Evolutionary conservation across 2,113 vertebrate genomes (phyloP), one percentile per base, ranked within the genome.

Genomic region (Emydocephalus ijimae): DNA sequence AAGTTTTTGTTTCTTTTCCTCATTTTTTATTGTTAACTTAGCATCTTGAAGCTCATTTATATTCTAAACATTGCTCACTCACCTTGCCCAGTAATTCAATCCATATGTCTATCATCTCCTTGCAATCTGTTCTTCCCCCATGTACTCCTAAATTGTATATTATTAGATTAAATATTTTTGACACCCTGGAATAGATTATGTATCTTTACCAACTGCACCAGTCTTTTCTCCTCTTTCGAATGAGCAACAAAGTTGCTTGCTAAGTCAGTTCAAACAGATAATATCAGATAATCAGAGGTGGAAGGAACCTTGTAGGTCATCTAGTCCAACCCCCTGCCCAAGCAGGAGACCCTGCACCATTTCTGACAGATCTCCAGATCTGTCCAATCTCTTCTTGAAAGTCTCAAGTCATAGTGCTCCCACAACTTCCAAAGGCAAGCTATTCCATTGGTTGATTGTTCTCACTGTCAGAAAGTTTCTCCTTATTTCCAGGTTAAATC

Each of bases 71-170:
- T 59, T 9, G 23, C 86, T 61, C 52, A 88, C 59, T 81, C 90
- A 93, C 90, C 54, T 90, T 87, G 57, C 59, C 45, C 39, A 57
- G 86, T 90, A 88, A 59, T 6, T 90, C 50, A 24, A 26, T 94
- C 39, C 57, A 89, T 90, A 23, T 87, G 6, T 85, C 93, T 93
- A 26, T 90, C 45, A 56, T 18, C n/a, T 5, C 50, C 91, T 93
- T 94, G 29, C 52, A 92, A 91, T 88, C 74, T 90, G n/a, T 5
- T 15, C 1, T 57, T 93, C 18, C 2, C 21, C 0, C 8, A 61
- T 92, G 88, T 57, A 91, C 88, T 54, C 3, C 15, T 90, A 39
- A 93, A 48, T 50, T 93, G 48, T 29, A 43, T 61, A 87, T 90
- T 23, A 43, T 39, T 89, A 81, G 14, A 10, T 92, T 91, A 81